Conservation (phyloP, 2,888 invertebrate genomes). For the Platycheirus rosarum region DNA sequence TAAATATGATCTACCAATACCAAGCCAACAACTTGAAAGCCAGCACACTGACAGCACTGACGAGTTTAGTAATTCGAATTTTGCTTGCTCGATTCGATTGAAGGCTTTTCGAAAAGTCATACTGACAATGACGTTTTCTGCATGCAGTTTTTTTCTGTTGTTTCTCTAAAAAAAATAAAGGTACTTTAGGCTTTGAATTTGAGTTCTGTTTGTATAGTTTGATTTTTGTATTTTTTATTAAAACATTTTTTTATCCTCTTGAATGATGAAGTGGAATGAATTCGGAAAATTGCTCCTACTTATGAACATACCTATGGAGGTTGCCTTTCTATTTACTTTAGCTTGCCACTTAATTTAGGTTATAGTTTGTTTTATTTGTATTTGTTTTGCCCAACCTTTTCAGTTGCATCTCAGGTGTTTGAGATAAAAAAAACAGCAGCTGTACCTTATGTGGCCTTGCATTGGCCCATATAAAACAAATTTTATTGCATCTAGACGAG, state of each 20-base stretch:
- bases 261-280: conserved; percentile 35
- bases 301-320: no score
- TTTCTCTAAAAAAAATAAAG: conserved; percentile 17
- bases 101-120: conserved; percentile 56
- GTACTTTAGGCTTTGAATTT: conserved; percentile 69
- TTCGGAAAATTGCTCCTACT: conserved; percentile 38
- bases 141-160: conserved; percentile 43
- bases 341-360: conserved; percentile 70
- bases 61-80: conserved; percentile 68
- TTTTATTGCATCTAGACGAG: conserved; percentile 62
- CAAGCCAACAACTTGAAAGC: conserved; percentile 60
- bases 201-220: conserved; percentile 68
- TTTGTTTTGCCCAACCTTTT: conserved; percentile 47
- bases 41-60: conserved; percentile 61
- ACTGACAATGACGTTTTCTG: conserved; percentile 58
- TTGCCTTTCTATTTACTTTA: conserved; percentile 72
- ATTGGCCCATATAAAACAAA: conserved; percentile 60
- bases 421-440: conserved; percentile 64
- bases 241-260: conserved; percentile 34
- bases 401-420: conserved; percentile 69
- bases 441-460: conserved; percentile 67
- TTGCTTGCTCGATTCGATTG: conserved; percentile 61
- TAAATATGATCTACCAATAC: conserved; percentile 68
- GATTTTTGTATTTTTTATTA: conserved; percentile 38
- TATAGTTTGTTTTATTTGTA: conserved; percentile 40